Percentiles rank a stretch among this genome's conserved stretches.
phyloP scores from a whole-genome alignment of 1,140 invertebrate species.

The Magallana angulata region DNA sequence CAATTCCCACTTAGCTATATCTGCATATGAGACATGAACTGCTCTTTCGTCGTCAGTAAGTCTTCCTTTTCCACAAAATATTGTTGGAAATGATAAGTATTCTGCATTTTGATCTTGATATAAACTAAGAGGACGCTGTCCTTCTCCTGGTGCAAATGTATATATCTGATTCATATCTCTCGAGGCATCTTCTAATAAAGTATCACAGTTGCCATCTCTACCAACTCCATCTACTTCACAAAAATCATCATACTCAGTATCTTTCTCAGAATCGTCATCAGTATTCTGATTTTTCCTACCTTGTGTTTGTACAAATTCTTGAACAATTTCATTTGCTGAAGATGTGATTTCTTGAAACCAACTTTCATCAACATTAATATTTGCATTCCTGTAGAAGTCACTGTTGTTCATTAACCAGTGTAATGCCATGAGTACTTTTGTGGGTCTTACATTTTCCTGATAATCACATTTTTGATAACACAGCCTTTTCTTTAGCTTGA shows the following conservation, averaged over 20 bases:
- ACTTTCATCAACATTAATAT: constrained; percentile 39
- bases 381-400: constrained; percentile 43
- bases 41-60: neutral
- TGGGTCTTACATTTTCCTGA: constrained; percentile 54
- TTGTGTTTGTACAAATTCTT: neutral
- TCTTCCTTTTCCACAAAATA: constrained; percentile 61
- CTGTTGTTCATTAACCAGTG: constrained; percentile 44
- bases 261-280: neutral
- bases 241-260: constrained; percentile 18
- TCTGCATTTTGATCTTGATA: constrained; percentile 53
- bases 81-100: constrained; percentile 50
- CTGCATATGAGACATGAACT: constrained; percentile 43
- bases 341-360: constrained; percentile 25
- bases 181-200: constrained; percentile 39
- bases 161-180: constrained; percentile 31
- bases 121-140: constrained; percentile 49
- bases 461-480: constrained; percentile 39
- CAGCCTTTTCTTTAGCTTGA: constrained; percentile 53
- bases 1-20: constrained; percentile 48
- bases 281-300: neutral
- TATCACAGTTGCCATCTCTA: constrained; percentile 40
- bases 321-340: constrained; percentile 12
- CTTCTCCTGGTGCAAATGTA: constrained; percentile 50
- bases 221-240: constrained; percentile 38
- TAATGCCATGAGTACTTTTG: constrained; percentile 28